Conservation (phyloP, 2,888 invertebrate species). For the Balanococcus diminutus region DNA sequence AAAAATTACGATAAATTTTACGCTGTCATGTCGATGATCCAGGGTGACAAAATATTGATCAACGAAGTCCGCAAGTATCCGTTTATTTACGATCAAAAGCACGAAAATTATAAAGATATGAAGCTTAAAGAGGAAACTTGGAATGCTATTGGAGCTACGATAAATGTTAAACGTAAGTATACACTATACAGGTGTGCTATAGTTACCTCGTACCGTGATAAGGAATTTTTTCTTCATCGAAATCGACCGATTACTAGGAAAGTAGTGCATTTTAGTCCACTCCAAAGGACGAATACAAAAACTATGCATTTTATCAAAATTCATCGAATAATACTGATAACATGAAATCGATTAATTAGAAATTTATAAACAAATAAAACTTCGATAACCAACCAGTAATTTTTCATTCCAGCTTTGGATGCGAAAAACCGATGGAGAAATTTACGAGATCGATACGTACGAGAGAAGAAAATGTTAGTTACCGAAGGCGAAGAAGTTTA, state of each 20-base stretch:
- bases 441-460: slow-evolving; percentile 51
- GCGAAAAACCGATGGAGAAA: slow-evolving; percentile 55
- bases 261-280: neutral
- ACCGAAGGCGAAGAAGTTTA: slow-evolving; percentile 55
- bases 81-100: slow-evolving; percentile 53
- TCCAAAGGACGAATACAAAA: neutral
- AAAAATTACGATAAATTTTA: slow-evolving; percentile 55
- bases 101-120: slow-evolving; percentile 54
- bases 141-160: slow-evolving; percentile 48
- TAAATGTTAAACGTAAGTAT: slow-evolving; percentile 54
- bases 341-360: neutral
- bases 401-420: slow-evolving; percentile 47
- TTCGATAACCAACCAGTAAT: neutral
- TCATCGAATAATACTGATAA: neutral
- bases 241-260: neutral
- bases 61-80: slow-evolving; percentile 55
- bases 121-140: slow-evolving; percentile 52
- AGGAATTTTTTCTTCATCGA: neutral
- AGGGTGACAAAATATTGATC: slow-evolving; percentile 53
- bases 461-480: slow-evolving; percentile 53
- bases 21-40: slow-evolving; percentile 55
- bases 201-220: neutral
- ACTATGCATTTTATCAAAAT: neutral
- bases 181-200: neutral
- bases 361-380: neutral